Percentiles rank a stretch among this genome's conserved stretches.
Conservation (phyloP, 2,113 vertebrate species). For the Dissostichus mawsoni region DNA sequence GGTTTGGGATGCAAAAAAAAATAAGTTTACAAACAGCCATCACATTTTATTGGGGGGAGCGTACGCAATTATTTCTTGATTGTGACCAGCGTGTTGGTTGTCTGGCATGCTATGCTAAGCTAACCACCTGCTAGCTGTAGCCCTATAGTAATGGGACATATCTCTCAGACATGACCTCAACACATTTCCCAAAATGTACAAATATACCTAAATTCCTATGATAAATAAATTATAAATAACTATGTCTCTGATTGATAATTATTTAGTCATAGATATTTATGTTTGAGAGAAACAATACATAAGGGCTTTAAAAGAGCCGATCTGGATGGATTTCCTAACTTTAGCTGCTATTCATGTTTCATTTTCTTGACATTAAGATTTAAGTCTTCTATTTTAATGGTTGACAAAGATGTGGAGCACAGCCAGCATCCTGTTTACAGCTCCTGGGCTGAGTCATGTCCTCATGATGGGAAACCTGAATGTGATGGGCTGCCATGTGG, state of each 20-base stretch:
- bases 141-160: not conserved
- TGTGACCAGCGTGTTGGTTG: not conserved
- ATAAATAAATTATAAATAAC: not conserved
- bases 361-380: not conserved
- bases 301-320: not conserved
- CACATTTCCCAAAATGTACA: not conserved
- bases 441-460: not conserved
- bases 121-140: not conserved
- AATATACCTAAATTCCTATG: not conserved
- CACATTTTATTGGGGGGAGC: not conserved
- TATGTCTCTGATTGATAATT: not conserved
- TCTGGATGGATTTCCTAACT: not conserved
- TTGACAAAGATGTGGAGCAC: not conserved
- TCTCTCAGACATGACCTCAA: not conserved
- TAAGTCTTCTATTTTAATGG: not conserved
- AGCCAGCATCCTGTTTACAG: not conserved
- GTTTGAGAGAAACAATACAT: not conserved
- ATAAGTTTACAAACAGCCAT: no score
- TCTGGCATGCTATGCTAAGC: not conserved
- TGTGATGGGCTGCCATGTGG: not conserved
- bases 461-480: slow-evolving; percentile 1
- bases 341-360: not conserved
- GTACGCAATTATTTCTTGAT: not conserved
- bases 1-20: not conserved
- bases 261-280: not conserved